A percentile compares a stretch with the other conserved stretches of the same genome.
Evolutionary conservation across 2,797 vertebrate genomes (phyloP).

Genomic region (Acanthornis magna): DNA sequence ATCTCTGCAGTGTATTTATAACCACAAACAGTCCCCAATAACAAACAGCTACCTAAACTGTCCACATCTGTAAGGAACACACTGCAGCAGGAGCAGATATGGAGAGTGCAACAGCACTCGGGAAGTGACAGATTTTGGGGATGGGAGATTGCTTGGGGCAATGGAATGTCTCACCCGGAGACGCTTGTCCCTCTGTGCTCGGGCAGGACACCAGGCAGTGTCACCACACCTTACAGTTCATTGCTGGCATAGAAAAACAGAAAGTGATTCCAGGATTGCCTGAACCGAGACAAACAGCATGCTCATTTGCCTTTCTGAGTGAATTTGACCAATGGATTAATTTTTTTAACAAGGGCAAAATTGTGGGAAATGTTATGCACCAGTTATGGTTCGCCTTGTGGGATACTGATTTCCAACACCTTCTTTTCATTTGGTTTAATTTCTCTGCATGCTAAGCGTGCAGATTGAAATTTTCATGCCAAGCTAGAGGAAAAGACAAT

Average conservation of each 20-base stretch:
- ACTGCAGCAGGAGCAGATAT: background rate
- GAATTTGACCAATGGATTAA: background rate
- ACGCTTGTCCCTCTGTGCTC: background rate
- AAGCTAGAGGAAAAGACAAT: background rate
- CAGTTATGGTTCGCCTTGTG: background rate
- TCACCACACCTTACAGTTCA: background rate
- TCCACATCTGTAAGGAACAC: background rate
- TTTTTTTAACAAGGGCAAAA: background rate
- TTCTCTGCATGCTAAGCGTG: background rate
- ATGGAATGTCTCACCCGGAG: fast-evolving
- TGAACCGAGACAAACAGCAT: background rate
- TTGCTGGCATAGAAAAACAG: background rate
- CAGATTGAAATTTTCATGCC: background rate
- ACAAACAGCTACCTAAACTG: background rate
- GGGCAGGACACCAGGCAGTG: fast-evolving
- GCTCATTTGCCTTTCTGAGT: background rate
- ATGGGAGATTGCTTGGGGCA: background rate
- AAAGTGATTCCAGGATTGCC: background rate
- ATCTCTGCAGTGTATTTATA: background rate
- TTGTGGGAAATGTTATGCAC: background rate
- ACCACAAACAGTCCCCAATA: background rate
- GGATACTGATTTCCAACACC: background rate
- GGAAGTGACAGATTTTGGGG: background rate
- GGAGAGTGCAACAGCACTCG: background rate
- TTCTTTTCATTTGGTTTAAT: background rate